Percentiles rank a stretch among this genome's conserved stretches.
phyloP scores from a whole-genome alignment of 2,888 invertebrate species.

The Lycocerus yunnanus region DNA sequence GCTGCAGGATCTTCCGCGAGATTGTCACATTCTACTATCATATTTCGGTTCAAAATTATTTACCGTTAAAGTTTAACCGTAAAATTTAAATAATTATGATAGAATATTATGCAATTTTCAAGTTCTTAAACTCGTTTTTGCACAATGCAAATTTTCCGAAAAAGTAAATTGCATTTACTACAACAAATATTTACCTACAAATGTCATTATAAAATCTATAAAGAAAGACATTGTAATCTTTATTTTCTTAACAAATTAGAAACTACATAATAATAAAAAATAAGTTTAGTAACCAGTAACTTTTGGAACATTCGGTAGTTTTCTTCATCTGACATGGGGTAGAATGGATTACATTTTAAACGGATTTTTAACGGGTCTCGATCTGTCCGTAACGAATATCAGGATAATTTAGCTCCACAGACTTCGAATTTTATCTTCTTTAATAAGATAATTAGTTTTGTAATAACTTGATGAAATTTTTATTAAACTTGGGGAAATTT shows the following conservation, averaged over 20 bases:
- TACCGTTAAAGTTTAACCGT: background rate
- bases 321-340: background rate
- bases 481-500: background rate
- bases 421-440: background rate
- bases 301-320: background rate
- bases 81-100: background rate
- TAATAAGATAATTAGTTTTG: background rate
- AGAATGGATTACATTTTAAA: background rate
- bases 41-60: slow-evolving; percentile 5
- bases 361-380: background rate
- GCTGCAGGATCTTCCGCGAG: slow-evolving; percentile 41
- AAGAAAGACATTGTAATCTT: background rate
- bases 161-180: background rate
- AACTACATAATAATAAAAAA: background rate
- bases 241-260: background rate
- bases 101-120: background rate
- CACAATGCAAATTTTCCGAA: background rate
- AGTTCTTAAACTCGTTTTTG: background rate
- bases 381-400: background rate
- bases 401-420: background rate
- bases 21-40: slow-evolving; percentile 30
- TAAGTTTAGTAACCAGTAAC: background rate
- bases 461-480: background rate
- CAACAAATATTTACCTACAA: background rate
- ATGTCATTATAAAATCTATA: background rate